Base-by-base conservation (phyloP, 92 coral and sea anemone species). In the Parazoanthus darwini region DNA sequence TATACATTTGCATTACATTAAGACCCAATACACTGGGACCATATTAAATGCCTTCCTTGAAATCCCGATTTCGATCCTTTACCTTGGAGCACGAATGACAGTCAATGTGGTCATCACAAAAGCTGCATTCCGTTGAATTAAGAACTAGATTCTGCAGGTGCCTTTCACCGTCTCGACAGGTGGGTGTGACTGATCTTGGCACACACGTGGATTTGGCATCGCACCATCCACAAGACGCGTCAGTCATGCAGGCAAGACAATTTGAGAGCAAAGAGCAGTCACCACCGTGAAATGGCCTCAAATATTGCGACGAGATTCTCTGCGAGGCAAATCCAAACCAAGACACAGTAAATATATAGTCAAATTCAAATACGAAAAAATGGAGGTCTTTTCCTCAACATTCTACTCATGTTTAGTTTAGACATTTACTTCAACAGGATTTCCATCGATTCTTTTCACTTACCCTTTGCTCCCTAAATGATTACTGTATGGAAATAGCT, bases 211-310 rank as follows among this genome's bases (percentile, higher is more conserved):
- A 46, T 0, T 88, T 86, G 15, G 93, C 51, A 8, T 85, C 79
- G 81, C 98, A 97, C 99, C 99, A 97, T 0, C 97, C 99, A 95
- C 99, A 97, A 8, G 95, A 89, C 29, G 96, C 94, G 85, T 97
- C 97, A 22, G 98, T 88, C 95, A 97, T 90, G 83, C 99, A 97
- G 18, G 92, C 90, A 33, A 95, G 86, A 44, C 99, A 97, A 44
- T 91, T 91, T 59, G 63, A 58, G 23, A 85, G 86, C 11, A 67
- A 67, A 11, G 94, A 82, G 86, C 99, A 97, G 36, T 91, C 72
- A 18, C 81, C 90, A 33, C 88, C 80, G 39, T 72, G 81, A 72
- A 86, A 94, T 25, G 99, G 99, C 79, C 91, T 92, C 65, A 97
- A 90, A 85, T 86, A 91, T 71, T 79, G 94, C n/a, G 90, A 89